These are phyloP conservation scores for Rutilus rutilus DNA, from an alignment of 2,113 vertebrate species.

Conservation along the genomic window DNA sequence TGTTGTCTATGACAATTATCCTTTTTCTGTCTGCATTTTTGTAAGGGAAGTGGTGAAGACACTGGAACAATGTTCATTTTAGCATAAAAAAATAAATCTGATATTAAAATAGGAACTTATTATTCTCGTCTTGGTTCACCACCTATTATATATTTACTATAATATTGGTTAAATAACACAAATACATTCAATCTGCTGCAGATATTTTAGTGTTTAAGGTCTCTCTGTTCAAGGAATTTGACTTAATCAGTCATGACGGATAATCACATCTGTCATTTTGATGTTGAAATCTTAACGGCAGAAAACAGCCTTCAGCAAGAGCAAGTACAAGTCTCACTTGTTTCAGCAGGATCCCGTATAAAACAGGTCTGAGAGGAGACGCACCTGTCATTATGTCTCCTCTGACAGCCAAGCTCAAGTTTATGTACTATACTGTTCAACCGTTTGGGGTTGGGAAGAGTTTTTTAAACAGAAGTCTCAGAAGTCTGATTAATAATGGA, in stretches of 20 bases:
- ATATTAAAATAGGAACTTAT: too few species aligned
- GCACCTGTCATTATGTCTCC: not conserved
- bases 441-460: not conserved
- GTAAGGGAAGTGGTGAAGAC: too few species aligned
- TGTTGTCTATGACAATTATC: too few species aligned
- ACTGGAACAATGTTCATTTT: too few species aligned
- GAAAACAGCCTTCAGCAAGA: not conserved
- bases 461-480: not conserved
- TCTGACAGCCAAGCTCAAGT: not conserved
- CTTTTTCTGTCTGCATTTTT: too few species aligned
- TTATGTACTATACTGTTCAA: not conserved
- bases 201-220: not conserved
- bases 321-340: not conserved
- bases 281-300: slow-evolving; percentile 2
- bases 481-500: not conserved
- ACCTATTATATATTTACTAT: not conserved
- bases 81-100: too few species aligned
- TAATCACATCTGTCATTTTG: not conserved
- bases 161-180: not conserved
- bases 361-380: not conserved
- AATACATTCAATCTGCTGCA: not conserved
- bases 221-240: not conserved
- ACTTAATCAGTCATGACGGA: slow-evolving; percentile 9
- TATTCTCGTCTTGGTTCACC: too few species aligned
- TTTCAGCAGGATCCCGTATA: slow-evolving; percentile 11